These are phyloP conservation scores for Sebastes taczanowskii DNA, from an alignment of 2,797 vertebrate genomes.

Conservation along the genomic window DNA sequence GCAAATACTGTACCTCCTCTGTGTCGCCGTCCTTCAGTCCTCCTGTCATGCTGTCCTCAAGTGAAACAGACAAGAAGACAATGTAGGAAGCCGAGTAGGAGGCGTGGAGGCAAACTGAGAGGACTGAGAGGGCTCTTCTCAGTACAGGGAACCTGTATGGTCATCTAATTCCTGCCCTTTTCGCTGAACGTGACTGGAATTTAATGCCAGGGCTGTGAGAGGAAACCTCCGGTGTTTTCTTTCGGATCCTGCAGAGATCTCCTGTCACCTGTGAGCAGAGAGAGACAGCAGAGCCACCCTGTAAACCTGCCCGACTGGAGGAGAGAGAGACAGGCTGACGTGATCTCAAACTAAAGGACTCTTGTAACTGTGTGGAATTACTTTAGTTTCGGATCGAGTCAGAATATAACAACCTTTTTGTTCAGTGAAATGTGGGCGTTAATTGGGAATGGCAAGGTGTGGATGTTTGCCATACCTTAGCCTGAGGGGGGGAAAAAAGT, in stretches of 20 bases:
- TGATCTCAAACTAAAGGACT: not conserved
- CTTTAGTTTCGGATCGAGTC: conserved; percentile 30
- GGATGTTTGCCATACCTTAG: conserved; percentile 18
- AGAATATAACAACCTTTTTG: conserved; percentile 41
- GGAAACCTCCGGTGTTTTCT: conserved; percentile 20
- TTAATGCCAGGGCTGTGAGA: conserved; percentile 37
- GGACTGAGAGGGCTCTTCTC: conserved; percentile 29
- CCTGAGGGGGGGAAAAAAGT: not conserved
- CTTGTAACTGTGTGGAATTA: conserved; percentile 12
- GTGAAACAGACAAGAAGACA: conserved; percentile 60
- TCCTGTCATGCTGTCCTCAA: conserved; percentile 90
- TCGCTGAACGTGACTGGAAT: conserved; percentile 40
- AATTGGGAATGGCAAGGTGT: conserved; percentile 61
- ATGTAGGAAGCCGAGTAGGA: conserved; percentile 80
- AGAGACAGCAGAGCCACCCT: conserved; percentile 22
- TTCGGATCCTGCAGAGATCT: not conserved
- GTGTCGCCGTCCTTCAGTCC: conserved; percentile 90
- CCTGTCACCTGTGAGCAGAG: conserved; percentile 47
- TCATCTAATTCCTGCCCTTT: conserved; percentile 50
- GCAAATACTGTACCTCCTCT: conserved; percentile 87
- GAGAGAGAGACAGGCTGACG: conserved; percentile 14
- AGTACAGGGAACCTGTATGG: conserved; percentile 28
- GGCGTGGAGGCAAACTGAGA: conserved; percentile 77
- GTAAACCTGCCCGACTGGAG: conserved; percentile 19
- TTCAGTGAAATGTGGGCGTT: conserved; percentile 59